These are phyloP conservation scores for Monochamus saltuarius DNA, from an alignment of 1,140 invertebrate species.

Conservation along the genomic window DNA sequence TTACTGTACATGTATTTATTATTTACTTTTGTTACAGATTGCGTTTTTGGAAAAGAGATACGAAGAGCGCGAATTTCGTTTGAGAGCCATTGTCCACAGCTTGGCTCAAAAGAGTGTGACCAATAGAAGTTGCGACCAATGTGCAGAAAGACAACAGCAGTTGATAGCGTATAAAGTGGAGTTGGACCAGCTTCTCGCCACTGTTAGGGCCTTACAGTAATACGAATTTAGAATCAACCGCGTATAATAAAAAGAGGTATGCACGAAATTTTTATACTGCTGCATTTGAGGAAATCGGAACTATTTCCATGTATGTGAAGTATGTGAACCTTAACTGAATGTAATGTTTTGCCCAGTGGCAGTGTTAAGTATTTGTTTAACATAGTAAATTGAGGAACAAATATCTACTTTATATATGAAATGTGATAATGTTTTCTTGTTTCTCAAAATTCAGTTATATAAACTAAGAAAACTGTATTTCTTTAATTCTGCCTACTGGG, in stretches of 20 bases:
- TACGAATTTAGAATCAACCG: background rate
- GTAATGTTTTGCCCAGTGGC: too few species aligned
- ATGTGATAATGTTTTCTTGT: too few species aligned
- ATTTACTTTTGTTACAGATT: constrained; percentile 40
- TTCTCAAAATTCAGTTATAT: too few species aligned
- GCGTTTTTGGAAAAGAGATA: constrained; percentile 49
- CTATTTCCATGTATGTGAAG: background rate
- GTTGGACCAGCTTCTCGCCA: constrained; percentile 48
- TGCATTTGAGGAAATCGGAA: background rate
- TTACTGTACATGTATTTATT: background rate
- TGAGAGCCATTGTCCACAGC: constrained; percentile 48
- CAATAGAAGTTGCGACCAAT: constrained; percentile 48
- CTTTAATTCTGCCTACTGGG: too few species aligned
- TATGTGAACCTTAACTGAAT: background rate
- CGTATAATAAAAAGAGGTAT: too few species aligned
- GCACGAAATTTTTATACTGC: too few species aligned
- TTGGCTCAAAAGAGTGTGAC: constrained; percentile 47
- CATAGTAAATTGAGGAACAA: too few species aligned
- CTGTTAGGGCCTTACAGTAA: constrained; percentile 45
- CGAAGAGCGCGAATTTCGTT: constrained; percentile 50
- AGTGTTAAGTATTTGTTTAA: too few species aligned
- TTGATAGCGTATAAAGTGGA: constrained; percentile 50
- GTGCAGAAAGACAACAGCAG: constrained; percentile 47
- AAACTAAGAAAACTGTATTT: too few species aligned
- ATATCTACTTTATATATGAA: too few species aligned